phyloP scores from a whole-genome alignment of 2,113 vertebrate genomes.

The Empidonax traillii region DNA sequence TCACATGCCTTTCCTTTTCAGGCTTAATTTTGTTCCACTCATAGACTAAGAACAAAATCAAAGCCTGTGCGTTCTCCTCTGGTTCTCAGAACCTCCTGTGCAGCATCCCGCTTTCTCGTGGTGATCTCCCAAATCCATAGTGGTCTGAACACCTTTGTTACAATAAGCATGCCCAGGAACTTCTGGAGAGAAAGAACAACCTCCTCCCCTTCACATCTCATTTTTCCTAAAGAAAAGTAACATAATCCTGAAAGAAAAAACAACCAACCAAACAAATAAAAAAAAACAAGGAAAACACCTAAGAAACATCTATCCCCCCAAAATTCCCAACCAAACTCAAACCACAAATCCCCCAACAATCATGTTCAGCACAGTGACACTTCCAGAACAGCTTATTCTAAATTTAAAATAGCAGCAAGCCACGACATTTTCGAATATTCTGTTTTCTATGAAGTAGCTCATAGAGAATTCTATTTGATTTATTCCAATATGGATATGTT shows the following conservation, averaged over 20 bases:
- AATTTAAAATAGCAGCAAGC: background rate
- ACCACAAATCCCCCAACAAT: background rate
- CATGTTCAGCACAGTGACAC: background rate
- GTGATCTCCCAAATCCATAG: background rate
- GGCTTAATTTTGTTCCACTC: background rate
- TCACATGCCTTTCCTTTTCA: background rate
- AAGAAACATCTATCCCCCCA: rapidly evolving
- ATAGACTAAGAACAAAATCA: background rate
- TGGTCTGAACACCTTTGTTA: background rate
- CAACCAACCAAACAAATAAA: background rate
- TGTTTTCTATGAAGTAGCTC: background rate
- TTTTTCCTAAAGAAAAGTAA: background rate
- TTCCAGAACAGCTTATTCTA: background rate
- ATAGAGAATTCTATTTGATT: constrained; percentile 16
- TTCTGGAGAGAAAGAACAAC: background rate
- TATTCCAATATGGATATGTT: background rate
- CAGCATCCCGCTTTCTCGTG: background rate
- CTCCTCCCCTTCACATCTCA: rapidly evolving
- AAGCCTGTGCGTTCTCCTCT: background rate
- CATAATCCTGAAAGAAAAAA: background rate
- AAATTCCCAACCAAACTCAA: background rate
- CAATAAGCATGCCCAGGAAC: background rate
- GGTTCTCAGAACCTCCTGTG: background rate
- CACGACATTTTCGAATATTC: background rate
- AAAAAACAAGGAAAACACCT: no score